These are phyloP conservation scores for Aythya baeri DNA, from an alignment of 2,113 vertebrate species.

Conservation along the genomic window DNA sequence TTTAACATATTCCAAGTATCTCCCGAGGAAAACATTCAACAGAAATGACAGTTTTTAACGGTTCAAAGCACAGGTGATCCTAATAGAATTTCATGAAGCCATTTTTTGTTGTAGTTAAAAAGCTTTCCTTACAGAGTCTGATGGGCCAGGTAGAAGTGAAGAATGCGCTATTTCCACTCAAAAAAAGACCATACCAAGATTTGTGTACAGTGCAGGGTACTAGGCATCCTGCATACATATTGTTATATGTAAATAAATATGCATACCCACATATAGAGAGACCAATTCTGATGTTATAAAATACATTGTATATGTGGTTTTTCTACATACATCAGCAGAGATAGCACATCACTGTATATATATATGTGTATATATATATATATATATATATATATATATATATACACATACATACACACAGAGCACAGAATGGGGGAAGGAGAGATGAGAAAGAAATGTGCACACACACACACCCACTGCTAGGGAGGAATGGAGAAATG, in stretches of 20 bases:
- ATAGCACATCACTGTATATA: neutral
- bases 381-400: neutral
- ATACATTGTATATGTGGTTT: neutral
- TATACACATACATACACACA: neutral
- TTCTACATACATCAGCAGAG: neutral
- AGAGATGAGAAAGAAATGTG: neutral
- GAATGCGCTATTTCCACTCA: neutral
- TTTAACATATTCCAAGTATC: conserved; percentile 26
- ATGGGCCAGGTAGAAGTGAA: neutral
- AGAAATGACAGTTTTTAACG: conserved; percentile 30
- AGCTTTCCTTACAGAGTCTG: neutral
- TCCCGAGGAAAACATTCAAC: conserved; percentile 13
- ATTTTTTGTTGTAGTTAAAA: neutral
- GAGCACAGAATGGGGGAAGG: neutral
- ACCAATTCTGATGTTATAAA: neutral
- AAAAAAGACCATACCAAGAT: neutral
- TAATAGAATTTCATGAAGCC: conserved; percentile 17
- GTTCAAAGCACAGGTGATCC: conserved; percentile 54
- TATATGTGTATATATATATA: neutral
- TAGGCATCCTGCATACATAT: neutral
- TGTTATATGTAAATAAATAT: neutral
- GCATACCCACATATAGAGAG: neutral
- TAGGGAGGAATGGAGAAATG: neutral
- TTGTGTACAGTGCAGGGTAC: neutral
- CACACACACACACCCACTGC: neutral